Evolutionary conservation across 2,113 vertebrate species (phyloP).

Genomic region (Lota lota): DNA sequence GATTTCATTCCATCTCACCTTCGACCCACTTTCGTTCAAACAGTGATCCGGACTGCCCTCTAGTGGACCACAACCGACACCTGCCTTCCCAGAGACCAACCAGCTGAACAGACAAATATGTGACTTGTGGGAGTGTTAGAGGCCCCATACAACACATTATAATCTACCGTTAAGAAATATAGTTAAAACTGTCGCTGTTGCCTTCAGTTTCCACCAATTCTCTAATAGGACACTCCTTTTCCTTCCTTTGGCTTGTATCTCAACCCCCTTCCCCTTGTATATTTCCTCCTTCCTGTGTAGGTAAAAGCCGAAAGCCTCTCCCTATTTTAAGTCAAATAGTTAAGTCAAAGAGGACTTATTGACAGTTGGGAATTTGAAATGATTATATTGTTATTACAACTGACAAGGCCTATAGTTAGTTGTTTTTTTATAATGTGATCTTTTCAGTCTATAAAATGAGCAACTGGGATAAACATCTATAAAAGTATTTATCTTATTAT

Average conservation of each 20-base stretch:
- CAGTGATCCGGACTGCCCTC: slow-evolving; percentile 42
- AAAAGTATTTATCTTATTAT: no score
- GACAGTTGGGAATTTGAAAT: neutral
- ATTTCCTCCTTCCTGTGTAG: slow-evolving; percentile 62
- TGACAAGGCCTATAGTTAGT: slow-evolving; percentile 1
- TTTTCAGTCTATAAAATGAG: no score
- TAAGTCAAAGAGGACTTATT: neutral
- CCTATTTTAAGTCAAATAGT: neutral
- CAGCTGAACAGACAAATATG: slow-evolving; percentile 10
- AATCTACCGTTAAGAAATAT: slow-evolving; percentile 36
- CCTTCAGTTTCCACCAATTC: slow-evolving; percentile 64
- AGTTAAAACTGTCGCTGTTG: slow-evolving; percentile 13
- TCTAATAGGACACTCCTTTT: slow-evolving; percentile 60
- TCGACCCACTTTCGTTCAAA: slow-evolving; percentile 24
- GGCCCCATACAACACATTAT: slow-evolving; percentile 21
- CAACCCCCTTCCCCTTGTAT: slow-evolving; percentile 8
- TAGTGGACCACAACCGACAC: slow-evolving; percentile 39
- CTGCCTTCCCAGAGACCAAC: neutral
- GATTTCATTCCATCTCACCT: neutral
- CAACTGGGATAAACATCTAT: no score
- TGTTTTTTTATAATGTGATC: no score
- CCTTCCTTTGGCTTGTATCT: slow-evolving; percentile 52
- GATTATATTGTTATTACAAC: neutral
- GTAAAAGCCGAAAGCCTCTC: neutral
- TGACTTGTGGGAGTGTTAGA: neutral